Conservation (phyloP, 2,888 invertebrate genomes). For the Trissolcus japonicus region DNA sequence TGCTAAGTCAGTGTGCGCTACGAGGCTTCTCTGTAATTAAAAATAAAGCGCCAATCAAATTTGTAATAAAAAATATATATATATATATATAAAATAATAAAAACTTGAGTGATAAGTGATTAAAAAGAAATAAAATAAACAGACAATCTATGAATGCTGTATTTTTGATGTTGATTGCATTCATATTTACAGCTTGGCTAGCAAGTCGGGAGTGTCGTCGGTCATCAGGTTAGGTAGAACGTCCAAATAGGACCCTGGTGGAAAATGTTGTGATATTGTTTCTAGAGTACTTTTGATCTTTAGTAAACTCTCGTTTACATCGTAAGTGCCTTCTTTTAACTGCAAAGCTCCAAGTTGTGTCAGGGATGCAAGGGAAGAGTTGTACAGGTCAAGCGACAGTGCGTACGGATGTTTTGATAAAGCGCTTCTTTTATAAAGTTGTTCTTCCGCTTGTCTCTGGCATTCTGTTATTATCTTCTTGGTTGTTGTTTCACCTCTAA, state of each 20-base stretch:
- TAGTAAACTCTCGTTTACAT: conserved; percentile 61
- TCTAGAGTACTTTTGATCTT: conserved; percentile 63
- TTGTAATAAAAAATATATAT: too few relatives aligned
- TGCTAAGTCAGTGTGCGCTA: conserved; percentile 19
- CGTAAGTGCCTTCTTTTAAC: conserved; percentile 60
- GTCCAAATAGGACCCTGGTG: conserved; percentile 65
- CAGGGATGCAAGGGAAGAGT: conserved; percentile 67
- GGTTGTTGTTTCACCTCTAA: conserved; percentile 69
- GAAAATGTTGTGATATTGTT: conserved; percentile 61
- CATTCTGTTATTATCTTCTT: conserved; percentile 78
- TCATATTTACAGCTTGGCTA: conserved; percentile 68
- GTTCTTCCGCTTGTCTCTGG: conserved; percentile 80
- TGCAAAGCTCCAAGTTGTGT: conserved; percentile 62
- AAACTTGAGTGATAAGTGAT: too few relatives aligned
- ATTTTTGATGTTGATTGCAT: too few relatives aligned
- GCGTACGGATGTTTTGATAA: conserved; percentile 83
- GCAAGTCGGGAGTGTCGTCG: conserved; percentile 60
- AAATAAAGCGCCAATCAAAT: not conserved
- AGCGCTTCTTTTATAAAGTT: conserved; percentile 72
- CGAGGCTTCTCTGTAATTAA: conserved; percentile 27
- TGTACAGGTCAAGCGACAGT: conserved; percentile 82
- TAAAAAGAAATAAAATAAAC: too few relatives aligned
- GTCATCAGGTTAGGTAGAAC: conserved; percentile 60
- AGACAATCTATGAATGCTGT: too few relatives aligned
- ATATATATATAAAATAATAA: too few relatives aligned